Evolutionary conservation across 2,888 invertebrate species (phyloP).

Genomic region (Antitype chi): DNA sequence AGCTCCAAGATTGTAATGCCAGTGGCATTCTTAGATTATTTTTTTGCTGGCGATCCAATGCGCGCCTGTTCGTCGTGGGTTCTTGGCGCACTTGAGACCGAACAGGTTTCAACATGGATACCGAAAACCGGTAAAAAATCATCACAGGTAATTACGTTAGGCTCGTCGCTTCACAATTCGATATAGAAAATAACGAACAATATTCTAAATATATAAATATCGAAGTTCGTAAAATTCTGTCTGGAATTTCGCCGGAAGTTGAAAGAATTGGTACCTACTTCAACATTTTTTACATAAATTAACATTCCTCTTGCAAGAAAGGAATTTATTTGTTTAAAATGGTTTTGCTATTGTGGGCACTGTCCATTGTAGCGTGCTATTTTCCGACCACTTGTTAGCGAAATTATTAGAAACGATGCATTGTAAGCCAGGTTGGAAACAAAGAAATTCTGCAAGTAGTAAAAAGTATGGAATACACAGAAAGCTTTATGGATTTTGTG

Average conservation of each 20-base stretch:
- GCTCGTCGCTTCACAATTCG: constrained; percentile 82
- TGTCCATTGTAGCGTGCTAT: constrained; percentile 77
- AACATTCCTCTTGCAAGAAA: constrained; percentile 55
- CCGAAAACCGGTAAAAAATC: constrained; percentile 88
- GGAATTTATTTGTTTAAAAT: constrained; percentile 74
- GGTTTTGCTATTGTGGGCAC: constrained; percentile 70
- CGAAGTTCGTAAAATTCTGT: constrained; percentile 13
- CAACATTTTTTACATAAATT: constrained; percentile 47
- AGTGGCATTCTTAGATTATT: constrained; percentile 81
- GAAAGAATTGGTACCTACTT: constrained; percentile 44
- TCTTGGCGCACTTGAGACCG: constrained; percentile 84
- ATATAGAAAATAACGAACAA: constrained; percentile 54
- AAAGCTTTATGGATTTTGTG: constrained; percentile 75
- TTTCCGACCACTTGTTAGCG: constrained; percentile 81
- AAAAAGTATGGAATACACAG: constrained; percentile 82
- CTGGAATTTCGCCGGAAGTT: constrained; percentile 21
- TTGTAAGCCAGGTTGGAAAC: constrained; percentile 82
- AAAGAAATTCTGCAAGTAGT: constrained; percentile 83
- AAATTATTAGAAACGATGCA: constrained; percentile 86
- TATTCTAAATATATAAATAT: constrained; percentile 37
- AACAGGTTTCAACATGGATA: constrained; percentile 87
- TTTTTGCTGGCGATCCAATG: constrained; percentile 81
- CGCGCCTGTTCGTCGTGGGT: constrained; percentile 82
- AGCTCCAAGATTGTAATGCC: constrained; percentile 76
- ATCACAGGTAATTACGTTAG: constrained; percentile 87